Evolutionary conservation across 2,113 vertebrate species (phyloP), one percentile per base, ranked within the genome.

Genomic region (Electrona antarctica): DNA sequence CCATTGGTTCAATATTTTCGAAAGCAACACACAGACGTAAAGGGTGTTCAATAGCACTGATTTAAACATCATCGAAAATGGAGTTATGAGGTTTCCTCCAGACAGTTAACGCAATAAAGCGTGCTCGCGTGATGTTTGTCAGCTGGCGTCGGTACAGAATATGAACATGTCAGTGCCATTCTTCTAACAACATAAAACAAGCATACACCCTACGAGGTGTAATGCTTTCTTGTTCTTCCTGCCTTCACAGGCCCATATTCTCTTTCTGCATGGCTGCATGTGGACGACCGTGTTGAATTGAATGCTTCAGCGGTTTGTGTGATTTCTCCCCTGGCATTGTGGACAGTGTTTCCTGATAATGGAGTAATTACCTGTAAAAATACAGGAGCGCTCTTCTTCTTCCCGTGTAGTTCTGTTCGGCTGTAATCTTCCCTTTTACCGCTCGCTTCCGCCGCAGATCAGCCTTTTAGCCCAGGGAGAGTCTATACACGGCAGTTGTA

Each of bases 291-390:
- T 3, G 69, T 45, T 79, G 81, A 83, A 82, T 83, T 71, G 78
- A 78, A 85, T 83, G 75, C 68, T 73, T 89, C 71, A 78, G 78
- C 41, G 8, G 71, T 45, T 49, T 69, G 80, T 76, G 79, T 72
- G 72, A 86, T 74, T 69, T 62, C 55, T 63, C 84, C 66, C 60
- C 7, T 67, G 79, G 71, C 77, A 85, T 85, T 90, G 87, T 90
- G 80, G 80, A 83, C 82, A 85, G 85, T 89, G 83, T 92, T 91
- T 89, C 79, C 85, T 87, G 78, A 87, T 92, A 87, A 91, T 90
- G 85, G 86, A 89, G 87, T 93, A 90, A 91, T 92, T 89, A 91
- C 80, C 73, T 90, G 91, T 86, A 89, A 89, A 21, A 81, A 87
- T 85, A 92, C 82, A 85, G 21, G 21, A 21, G 90, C 82, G 64